Evolutionary conservation across 2,797 vertebrate species (phyloP), one percentile per base, ranked within the genome.

Genomic region (Smutsia gigantea): DNA sequence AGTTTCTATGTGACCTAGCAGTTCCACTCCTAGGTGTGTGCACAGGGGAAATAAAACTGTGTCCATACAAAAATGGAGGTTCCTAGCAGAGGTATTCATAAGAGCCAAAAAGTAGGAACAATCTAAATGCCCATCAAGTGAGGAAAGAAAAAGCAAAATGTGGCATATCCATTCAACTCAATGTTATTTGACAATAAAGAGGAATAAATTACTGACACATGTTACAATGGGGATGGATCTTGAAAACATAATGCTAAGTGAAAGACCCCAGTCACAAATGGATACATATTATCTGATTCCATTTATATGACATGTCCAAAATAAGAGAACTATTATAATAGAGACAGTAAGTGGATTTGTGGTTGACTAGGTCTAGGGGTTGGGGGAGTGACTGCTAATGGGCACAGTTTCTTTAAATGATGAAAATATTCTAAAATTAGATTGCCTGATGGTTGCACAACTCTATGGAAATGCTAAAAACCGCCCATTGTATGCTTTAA

Each of bases 401-500:
- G 3, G 1, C 61, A 79, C 1, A 64, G 7, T 68, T 21, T 87
- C 25, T 79, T 93, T 89, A 72, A 0, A 29, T 51, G 29, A 87
- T 66, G 12, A 78, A 93, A 64, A 93, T 61, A 61, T 37, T 85
- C 49, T 61, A 21, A 77, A 78, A 46, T 78, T 72, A 86, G 18
- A 34, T 19, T 72, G 19, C 37, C 13, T 27, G 17, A 23, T 39
- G 5, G 13, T 78, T 71, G 19, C 2, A 53, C 21, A 90, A 42
- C 18, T 55, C 5, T 86, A 71, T 31, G 25, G 51, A 42, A 71
- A 55, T 10, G 46, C 46, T 75, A 42, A 23, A 88, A 78, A 17
- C 4, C 11, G 69, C 9, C 51, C 34, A 19, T 23, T 46, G 46
- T 34, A 53, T 6, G 21, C 6, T 74, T n/a, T n/a, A 61, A 74